Evolutionary conservation across 2,113 vertebrate genomes (phyloP).

Genomic region (Limnothrissa miodon): DNA sequence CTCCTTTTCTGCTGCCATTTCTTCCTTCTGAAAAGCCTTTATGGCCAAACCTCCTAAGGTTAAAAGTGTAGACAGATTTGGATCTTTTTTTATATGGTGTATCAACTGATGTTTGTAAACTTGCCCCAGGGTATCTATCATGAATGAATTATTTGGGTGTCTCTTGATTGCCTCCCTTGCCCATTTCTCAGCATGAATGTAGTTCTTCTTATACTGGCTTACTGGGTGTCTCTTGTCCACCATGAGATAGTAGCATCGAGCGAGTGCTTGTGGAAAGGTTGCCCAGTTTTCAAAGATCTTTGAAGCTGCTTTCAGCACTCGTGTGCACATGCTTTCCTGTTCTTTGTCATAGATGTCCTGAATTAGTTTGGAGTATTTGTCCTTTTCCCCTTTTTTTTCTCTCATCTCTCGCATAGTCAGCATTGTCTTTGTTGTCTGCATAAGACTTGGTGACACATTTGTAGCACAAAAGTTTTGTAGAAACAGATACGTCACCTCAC

Average conservation of each 20-base stretch:
- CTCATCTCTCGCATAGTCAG: slow-evolving; percentile 45
- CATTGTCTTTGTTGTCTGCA: slow-evolving; percentile 43
- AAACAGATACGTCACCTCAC: slow-evolving; percentile 28
- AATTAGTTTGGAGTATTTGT: slow-evolving; percentile 53
- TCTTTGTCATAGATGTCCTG: not conserved
- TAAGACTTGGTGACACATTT: not conserved
- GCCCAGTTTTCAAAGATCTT: not conserved
- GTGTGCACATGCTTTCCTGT: fast-evolving
- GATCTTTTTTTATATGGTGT: no score
- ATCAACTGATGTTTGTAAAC: slow-evolving; percentile 48
- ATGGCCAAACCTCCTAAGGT: slow-evolving; percentile 19
- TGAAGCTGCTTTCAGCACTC: slow-evolving; percentile 38
- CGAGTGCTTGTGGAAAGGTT: slow-evolving; percentile 47
- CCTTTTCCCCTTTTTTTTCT: fast-evolving
- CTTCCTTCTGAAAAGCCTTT: slow-evolving; percentile 40
- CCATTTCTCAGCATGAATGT: slow-evolving; percentile 37
- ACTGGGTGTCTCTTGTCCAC: fast-evolving
- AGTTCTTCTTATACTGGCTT: slow-evolving; percentile 5
- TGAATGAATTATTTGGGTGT: slow-evolving; percentile 42
- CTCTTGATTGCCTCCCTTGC: slow-evolving; percentile 35
- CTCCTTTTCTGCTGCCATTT: slow-evolving; percentile 30
- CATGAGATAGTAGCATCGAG: slow-evolving; percentile 46
- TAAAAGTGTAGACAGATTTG: not conserved
- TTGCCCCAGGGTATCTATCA: slow-evolving; percentile 58
- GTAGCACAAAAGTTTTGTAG: slow-evolving; percentile 14